Evolutionary conservation across 30 jellyfish, hydroid and myxozoan genomes (phyloP), one percentile per base, ranked within the genome.

Genomic region (Aurelia aurita): DNA sequence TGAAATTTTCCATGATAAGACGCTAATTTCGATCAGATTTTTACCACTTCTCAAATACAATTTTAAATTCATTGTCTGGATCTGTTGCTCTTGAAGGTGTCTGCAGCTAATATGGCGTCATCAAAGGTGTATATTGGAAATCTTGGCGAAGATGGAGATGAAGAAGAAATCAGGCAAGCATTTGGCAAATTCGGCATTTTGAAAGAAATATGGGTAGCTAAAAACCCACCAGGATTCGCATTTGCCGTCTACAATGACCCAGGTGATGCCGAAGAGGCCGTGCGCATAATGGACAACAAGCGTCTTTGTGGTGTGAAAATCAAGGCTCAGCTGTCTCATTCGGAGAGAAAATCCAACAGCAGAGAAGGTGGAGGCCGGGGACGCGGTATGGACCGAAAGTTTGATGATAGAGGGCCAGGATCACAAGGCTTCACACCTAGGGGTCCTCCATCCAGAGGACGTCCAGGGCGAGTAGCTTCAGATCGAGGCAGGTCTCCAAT

Each of bases 161-260:
- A 82, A 28, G 92, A 72, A 15, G 87, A 68, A 39, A 23, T 89
- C 26, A 82, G 84, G 70, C 87, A 76, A 27, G 97, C 83, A 54
- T 83, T 89, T 55, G 60, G 88, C 72, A 82, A 83, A 82, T 89
- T 49, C 57, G 97, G 96, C 11, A 51, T 31, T 20, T 60, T 89
- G 18, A 74, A 73, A 64, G 91, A 89, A 44, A 91, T 83, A 16
- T 89, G 97, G 97, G 80, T 89, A 6, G 97, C 97, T 3, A 59
- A 88, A 62, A 89, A 89, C 63, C 97, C 97, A 45, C 97, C 97
- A 15, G 97, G 97, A 20, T 89, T 89, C 53, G 97, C 97, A 5
- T 89, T 89, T 71, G 91, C 77, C 18, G 57, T 81, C 54, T 74
- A 25, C 74, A 55, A 63, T 16, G 82, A 61, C 47, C 73, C 70